Evolutionary conservation across 2,888 invertebrate genomes (phyloP), one percentile per base, ranked within the genome.

Genomic region (Dolichomitus sp.): DNA sequence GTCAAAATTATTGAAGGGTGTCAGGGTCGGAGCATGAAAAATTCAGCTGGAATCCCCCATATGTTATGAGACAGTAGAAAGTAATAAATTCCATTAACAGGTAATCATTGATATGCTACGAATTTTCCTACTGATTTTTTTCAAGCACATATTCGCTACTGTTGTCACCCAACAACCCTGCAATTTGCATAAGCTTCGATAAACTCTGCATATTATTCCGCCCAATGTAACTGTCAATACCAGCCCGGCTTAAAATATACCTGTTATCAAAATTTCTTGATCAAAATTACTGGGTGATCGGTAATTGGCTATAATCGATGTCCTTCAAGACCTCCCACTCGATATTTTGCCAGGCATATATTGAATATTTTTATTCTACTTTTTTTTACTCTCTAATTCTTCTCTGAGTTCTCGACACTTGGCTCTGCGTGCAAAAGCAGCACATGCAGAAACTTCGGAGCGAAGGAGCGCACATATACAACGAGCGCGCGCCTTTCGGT

Each of bases 401-500:
- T 40, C 17, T 11, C 7, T 14, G n/a, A 17, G 50, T 17, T 27
- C n/a, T 45, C 66, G 66, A 68, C 50, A 37, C 19, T 68, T 50
- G 33, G 19, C 9, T 59, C 33, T 37, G 68, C 65, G 33, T 50
- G 48, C 7, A 54, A 30, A 23, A 14, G 14, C 57, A 59, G 12
- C 57, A 17, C 33, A 33, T 23, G 57, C 42, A 54, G 27, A 70
- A 50, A 57, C 54, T 42, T 57, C n/a, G 69, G 14, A 14, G 40
- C 37, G 17, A 50, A 50, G n/a, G 14, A 69, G 33, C 54, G 17
- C 69, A 40, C 19, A n/a, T 23, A 23, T 54, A 5, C 19, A 52
- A 73, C 33, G 4, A 59, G 72, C 45, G 48, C n/a, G 54, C 37
- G 40, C 19, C 69, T 70, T 69, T 77, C 37, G 65, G 63, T 66